Base-by-base conservation (phyloP, 1,140 invertebrate species). In the Drosophila lacteicornis region DNA sequence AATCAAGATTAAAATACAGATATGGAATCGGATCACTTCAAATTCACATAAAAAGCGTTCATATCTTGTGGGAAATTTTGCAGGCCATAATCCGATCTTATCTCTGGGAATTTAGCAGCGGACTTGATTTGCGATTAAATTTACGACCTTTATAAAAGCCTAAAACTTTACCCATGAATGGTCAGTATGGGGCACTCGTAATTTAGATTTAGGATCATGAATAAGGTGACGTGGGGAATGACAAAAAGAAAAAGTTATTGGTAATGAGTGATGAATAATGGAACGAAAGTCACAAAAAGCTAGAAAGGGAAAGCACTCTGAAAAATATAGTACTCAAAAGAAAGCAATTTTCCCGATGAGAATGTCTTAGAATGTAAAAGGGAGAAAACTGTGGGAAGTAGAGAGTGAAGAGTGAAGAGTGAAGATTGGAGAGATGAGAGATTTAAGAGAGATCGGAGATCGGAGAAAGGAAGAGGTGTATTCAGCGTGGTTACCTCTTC, bases 41-140 rank as follows among this genome's bases (percentile, higher is more conserved):
- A 43, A 33, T 25, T 30, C 59, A 25, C 27, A 42, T n/a, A 30
- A 22, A 19, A 59, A 25, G 6, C 11, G 3, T 15, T 62, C 13
- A 36, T 61, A 65, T 60, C 38, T 46, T 46, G 30, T 67, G 30
- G 67, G 67, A 47, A 63, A 62, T 62, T 63, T 47, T 1, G 43
- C n/a, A 19, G 33, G 15, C 19, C 6, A 27, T 61, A 36, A 22
- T 12, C 53, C 49, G 69, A 49, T 58, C 45, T 70, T 50, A 73
- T 73, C 69, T 22, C 36, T 38, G 49, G 17, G 19, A 67, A 67
- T 67, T 55, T 33, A 53, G 57, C 7, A 19, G 17, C 33, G 17
- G 22, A 53, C 19, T 53, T 53, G 51, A 55, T 55, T 55, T 55
- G 51, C 33, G 51, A 55, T 55, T 55, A 38, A 38, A 55, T 55